These are phyloP conservation scores for Pseudopleuronectes americanus DNA, from an alignment of 2,797 vertebrate species.

Conservation along the genomic window DNA sequence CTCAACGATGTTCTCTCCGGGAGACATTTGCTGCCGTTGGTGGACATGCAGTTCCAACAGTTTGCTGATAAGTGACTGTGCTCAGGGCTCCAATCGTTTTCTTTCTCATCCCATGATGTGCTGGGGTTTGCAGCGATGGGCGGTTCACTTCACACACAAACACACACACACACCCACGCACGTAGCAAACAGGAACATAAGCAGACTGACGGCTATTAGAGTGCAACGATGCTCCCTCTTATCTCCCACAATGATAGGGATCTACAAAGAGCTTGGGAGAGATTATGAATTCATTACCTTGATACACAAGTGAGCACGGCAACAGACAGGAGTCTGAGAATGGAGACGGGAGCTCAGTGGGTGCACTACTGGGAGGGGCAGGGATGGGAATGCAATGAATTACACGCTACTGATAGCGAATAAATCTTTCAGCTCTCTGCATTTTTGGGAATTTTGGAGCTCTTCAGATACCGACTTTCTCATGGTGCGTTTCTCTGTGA, in stretches of 20 bases:
- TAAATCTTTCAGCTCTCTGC: background rate
- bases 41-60: slow-evolving; percentile 51
- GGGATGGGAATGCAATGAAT: slow-evolving; percentile 39
- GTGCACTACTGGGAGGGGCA: slow-evolving; percentile 37
- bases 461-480: background rate
- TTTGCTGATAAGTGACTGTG: slow-evolving; percentile 56
- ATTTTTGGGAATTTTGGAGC: background rate
- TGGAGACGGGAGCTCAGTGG: slow-evolving; percentile 50
- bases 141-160: slow-evolving; percentile 34
- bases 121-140: slow-evolving; percentile 32
- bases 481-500: background rate
- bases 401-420: slow-evolving; percentile 40
- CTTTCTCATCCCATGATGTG: background rate
- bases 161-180: slow-evolving; percentile 29
- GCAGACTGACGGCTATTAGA: slow-evolving; percentile 81
- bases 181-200: slow-evolving; percentile 54
- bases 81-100: slow-evolving; percentile 26
- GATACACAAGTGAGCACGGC: slow-evolving; percentile 74
- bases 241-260: slow-evolving; percentile 82
- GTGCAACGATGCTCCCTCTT: slow-evolving; percentile 76
- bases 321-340: slow-evolving; percentile 66
- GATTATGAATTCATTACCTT: slow-evolving; percentile 87
- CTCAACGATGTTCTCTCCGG: slow-evolving; percentile 39
- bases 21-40: slow-evolving; percentile 50
- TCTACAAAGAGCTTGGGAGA: slow-evolving; percentile 82